phyloP scores from a whole-genome alignment of 2,888 invertebrate species.

The Macrophya alboannulata region DNA sequence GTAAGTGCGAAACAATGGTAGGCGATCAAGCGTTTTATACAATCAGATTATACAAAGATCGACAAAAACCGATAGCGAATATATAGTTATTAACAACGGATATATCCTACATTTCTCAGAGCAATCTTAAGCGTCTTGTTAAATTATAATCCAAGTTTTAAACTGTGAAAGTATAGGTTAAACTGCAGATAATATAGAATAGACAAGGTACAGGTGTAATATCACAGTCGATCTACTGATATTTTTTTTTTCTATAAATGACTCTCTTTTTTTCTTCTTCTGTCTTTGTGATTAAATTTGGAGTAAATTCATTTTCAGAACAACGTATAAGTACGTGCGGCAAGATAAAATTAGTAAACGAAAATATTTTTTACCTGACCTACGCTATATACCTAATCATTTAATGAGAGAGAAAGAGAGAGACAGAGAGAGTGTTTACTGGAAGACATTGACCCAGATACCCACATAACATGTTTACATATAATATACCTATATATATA shows the following conservation, averaged over 20 bases:
- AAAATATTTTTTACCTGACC: neutral
- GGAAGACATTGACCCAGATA: constrained; percentile 48
- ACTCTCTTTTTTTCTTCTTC: neutral
- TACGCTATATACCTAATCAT: neutral
- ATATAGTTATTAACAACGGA: neutral
- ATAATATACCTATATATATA: too few relatives aligned
- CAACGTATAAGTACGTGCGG: neutral
- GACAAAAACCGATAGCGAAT: neutral
- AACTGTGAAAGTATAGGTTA: neutral
- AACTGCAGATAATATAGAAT: neutral
- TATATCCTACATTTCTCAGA: neutral
- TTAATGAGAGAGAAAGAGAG: neutral
- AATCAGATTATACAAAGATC: constrained; percentile 17
- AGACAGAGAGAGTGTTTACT: constrained; percentile 4
- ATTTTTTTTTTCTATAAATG: neutral
- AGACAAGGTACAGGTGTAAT: neutral
- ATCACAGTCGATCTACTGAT: too few relatives aligned
- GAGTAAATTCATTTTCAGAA: neutral
- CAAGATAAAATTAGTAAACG: neutral
- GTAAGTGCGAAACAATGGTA: neutral
- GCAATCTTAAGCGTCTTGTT: neutral
- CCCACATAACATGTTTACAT: constrained; percentile 2
- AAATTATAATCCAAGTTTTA: neutral
- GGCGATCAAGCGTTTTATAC: constrained; percentile 8
- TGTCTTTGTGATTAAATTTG: neutral